Conservation (phyloP, 2,113 vertebrate genomes). For the Holacanthus passer region DNA sequence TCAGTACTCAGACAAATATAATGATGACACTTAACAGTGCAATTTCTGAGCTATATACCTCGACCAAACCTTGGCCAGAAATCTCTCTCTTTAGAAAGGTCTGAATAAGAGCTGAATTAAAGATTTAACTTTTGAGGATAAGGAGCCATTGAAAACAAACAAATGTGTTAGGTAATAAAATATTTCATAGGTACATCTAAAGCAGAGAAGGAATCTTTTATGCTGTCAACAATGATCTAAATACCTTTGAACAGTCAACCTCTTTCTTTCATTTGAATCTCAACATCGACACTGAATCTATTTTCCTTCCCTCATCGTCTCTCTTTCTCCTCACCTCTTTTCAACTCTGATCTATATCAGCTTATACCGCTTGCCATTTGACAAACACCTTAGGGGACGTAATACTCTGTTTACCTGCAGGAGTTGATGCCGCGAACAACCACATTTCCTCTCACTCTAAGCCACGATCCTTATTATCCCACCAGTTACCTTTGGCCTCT, state of each 20-base stretch:
- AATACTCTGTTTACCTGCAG: constrained; percentile 26
- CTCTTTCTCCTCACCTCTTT: constrained; percentile 25
- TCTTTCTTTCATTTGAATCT: background rate
- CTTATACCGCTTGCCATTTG: constrained; percentile 36
- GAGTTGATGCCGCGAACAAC: constrained; percentile 2
- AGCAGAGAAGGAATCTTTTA: background rate
- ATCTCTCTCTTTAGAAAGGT: background rate
- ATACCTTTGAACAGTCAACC: background rate
- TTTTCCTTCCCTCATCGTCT: background rate
- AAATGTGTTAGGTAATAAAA: background rate
- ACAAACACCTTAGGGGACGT: constrained; percentile 35
- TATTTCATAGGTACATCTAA: background rate
- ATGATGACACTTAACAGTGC: background rate
- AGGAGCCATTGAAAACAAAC: background rate
- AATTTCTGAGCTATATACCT: background rate
- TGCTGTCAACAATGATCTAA: background rate
- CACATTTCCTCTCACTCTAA: constrained; percentile 47
- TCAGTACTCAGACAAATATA: background rate
- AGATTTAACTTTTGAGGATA: background rate
- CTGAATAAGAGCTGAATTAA: background rate
- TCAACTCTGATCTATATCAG: constrained; percentile 26
- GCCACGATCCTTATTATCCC: constrained; percentile 40
- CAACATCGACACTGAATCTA: background rate
- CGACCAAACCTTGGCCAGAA: background rate
- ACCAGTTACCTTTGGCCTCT: constrained; percentile 57